Evolutionary conservation across 2,113 vertebrate genomes (phyloP), one percentile per base, ranked within the genome.

Genomic region (Hippocampus zosterae): DNA sequence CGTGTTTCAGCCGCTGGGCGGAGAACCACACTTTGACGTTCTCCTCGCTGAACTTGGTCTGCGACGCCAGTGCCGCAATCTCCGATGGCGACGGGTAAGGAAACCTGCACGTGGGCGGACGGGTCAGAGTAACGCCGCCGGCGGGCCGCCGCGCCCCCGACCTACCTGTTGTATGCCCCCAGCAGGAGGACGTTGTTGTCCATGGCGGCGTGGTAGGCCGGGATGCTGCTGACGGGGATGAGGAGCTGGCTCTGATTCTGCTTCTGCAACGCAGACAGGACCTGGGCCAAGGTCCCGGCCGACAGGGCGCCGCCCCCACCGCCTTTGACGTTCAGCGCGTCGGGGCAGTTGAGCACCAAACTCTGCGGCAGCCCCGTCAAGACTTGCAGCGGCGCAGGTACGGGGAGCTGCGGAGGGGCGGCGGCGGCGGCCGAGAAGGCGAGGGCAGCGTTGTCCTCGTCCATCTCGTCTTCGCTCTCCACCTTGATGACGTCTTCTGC

Each of bases 11-110:
- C 52, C 96, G 94, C 80, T 99, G 97, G 29, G 97, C 97, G 65
- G 97, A 98, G 88, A 99, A 98, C 97, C 97, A 99, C 67, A 98
- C 97, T 82, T 99, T 98, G 70, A 99, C 96, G 87, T 98, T 96
- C 69, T 99, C 97, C 85, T 98, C 97, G 0, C 94, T 95, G 74
- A 96, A 98, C 90, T 97, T 98, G 0, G 96, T 96, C 92, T 98
- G 97, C 1, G 94, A 92, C 25, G 96, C 94, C 78, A 99, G 89
- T 44, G 96, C 94, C 69, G 92, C 89, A 79, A 98, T 96, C 91
- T 98, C 97, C 0, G 96, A 95, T 81, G 95, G 91, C 0, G 96
- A 98, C 0, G 97, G 97, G 40, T 99, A 99, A 0, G 97, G 97
- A 74, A 99, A 99, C 87, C 89, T 89, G 37, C 27, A 0, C 16